A percentile compares a stretch with the other conserved stretches of the same genome.
Evolutionary conservation across 2,113 vertebrate species (phyloP).

Genomic region (Spea multiplicata): DNA sequence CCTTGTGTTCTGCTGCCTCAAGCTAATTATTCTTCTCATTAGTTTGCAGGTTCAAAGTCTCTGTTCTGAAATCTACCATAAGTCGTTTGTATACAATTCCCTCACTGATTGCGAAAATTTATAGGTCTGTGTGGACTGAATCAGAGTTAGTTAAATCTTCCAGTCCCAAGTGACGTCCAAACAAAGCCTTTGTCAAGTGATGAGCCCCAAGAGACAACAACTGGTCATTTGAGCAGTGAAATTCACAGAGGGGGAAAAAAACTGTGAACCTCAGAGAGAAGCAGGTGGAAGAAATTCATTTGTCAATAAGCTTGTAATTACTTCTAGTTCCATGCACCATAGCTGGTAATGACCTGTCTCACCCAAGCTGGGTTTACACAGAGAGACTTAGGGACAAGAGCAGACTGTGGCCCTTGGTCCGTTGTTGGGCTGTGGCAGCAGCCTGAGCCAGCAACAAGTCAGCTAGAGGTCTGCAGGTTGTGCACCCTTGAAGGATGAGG

Average conservation of each 20-base stretch:
- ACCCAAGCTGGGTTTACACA: too few species aligned
- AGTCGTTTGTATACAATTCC: neutral
- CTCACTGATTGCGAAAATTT: conserved; percentile 7
- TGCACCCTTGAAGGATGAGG: too few species aligned
- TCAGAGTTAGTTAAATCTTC: conserved; percentile 14
- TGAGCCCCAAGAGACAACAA: neutral
- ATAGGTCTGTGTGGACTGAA: conserved; percentile 2
- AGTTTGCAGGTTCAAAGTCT: neutral
- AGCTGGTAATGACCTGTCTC: conserved; percentile 26
- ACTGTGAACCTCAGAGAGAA: conserved; percentile 2
- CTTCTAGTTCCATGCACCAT: conserved; percentile 12
- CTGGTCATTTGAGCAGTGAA: conserved; percentile 12
- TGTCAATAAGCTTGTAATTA: conserved; percentile 36
- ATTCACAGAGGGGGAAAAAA: conserved; percentile 3
- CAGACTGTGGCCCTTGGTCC: too few species aligned
- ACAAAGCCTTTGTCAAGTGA: conserved; percentile 25
- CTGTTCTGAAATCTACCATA: neutral
- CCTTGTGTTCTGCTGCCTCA: too few species aligned
- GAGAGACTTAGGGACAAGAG: neutral
- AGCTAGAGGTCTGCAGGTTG: too few species aligned
- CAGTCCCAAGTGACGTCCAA: conserved; percentile 7
- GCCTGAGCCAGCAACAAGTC: too few species aligned
- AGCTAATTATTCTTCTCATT: neutral
- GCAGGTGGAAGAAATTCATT: conserved; percentile 36
- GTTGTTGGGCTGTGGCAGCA: too few species aligned